Evolutionary conservation across 1,140 invertebrate species (phyloP).

Genomic region (Eubasilissa regina): DNA sequence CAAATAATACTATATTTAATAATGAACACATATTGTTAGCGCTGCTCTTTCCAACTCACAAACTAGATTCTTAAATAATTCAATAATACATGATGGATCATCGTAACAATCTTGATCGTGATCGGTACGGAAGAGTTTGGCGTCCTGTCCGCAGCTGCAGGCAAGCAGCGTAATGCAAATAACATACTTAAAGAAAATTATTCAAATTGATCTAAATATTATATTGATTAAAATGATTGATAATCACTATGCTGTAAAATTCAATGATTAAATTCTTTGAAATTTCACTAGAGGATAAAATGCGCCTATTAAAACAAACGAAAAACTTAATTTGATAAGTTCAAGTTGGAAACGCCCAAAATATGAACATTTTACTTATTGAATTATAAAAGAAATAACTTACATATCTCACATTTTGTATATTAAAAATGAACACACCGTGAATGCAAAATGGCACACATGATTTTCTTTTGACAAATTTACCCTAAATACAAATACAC

Average conservation of each 20-base stretch:
- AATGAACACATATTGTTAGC: slow-evolving; percentile 53
- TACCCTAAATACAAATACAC: too few species aligned
- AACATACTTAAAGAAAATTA: too few species aligned
- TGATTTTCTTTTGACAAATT: too few species aligned
- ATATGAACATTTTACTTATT: background rate
- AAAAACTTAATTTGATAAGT: background rate
- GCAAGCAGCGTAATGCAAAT: too few species aligned
- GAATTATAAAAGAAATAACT: slow-evolving; percentile 38
- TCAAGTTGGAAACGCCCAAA: background rate
- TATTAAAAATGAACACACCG: too few species aligned
- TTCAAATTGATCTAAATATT: too few species aligned
- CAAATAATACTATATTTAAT: slow-evolving; percentile 58
- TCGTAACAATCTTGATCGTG: too few species aligned
- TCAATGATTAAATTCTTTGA: background rate
- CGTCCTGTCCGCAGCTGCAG: too few species aligned
- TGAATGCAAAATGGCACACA: too few species aligned
- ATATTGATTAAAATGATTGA: too few species aligned
- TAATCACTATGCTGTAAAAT: background rate
- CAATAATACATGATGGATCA: slow-evolving; percentile 20
- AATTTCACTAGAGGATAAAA: too few species aligned
- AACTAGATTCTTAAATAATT: slow-evolving; percentile 40
- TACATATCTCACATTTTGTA: slow-evolving; percentile 13
- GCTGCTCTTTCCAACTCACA: slow-evolving; percentile 22
- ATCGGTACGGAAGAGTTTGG: too few species aligned
- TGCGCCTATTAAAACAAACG: background rate